Evolutionary conservation across 2,797 vertebrate genomes (phyloP).

Genomic region (Adelosebastes latens): DNA sequence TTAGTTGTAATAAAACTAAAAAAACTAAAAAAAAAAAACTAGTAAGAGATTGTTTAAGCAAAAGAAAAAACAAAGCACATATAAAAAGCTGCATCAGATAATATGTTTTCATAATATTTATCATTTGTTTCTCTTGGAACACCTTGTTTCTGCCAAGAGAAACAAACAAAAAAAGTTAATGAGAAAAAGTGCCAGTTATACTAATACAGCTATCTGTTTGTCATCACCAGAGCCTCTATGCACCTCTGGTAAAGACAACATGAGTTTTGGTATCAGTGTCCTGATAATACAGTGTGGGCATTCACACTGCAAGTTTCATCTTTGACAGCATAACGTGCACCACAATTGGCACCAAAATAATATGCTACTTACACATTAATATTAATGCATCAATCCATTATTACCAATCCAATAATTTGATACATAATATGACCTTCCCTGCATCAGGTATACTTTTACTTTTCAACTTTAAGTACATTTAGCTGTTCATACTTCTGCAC

Average conservation of each 20-base stretch:
- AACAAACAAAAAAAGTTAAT: too few relatives aligned
- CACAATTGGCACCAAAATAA: neutral
- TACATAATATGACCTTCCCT: too few relatives aligned
- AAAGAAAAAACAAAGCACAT: neutral
- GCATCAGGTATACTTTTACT: too few relatives aligned
- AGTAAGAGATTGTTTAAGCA: too few relatives aligned
- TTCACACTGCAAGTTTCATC: neutral
- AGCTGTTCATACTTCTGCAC: too few relatives aligned
- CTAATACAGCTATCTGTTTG: neutral
- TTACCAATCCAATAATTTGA: too few relatives aligned
- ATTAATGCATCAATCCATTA: too few relatives aligned
- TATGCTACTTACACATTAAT: too few relatives aligned
- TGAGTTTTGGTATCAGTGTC: neutral
- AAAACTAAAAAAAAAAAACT: too few relatives aligned
- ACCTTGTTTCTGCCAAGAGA: neutral
- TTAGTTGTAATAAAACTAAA: neutral
- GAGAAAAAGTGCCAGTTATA: too few relatives aligned
- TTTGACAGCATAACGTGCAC: conserved; percentile 24
- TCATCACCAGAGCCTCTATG: neutral
- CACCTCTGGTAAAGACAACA: neutral
- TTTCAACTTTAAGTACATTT: too few relatives aligned
- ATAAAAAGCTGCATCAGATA: neutral
- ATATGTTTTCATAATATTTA: neutral
- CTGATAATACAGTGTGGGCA: neutral
- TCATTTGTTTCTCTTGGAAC: neutral